Percentiles rank a stretch among this genome's conserved stretches.
phyloP scores from a whole-genome alignment of 2,888 invertebrate species.

The Gymnocheta viridis region DNA sequence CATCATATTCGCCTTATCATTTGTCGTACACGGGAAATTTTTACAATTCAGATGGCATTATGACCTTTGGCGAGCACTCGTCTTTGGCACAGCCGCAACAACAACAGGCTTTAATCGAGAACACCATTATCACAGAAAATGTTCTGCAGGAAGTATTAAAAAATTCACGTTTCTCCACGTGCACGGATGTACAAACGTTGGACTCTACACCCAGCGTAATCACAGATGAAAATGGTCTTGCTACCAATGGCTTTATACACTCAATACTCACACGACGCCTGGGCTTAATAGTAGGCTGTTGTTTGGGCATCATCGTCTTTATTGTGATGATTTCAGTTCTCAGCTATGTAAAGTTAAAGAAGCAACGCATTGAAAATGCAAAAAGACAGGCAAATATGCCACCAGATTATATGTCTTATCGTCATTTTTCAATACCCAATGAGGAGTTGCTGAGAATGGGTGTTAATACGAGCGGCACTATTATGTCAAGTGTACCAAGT shows the following conservation, averaged over 20 bases:
- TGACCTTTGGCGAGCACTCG: slow-evolving; percentile 68
- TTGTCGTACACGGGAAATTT: slow-evolving; percentile 61
- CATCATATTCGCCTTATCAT: slow-evolving; percentile 62
- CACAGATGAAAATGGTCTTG: slow-evolving; percentile 83
- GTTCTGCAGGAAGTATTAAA: slow-evolving; percentile 84
- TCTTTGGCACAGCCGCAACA: slow-evolving; percentile 72
- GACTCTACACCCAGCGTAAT: slow-evolving; percentile 86
- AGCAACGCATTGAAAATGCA: slow-evolving; percentile 87
- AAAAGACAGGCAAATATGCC: slow-evolving; percentile 88
- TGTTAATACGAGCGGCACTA: slow-evolving; percentile 68
- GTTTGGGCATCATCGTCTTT: slow-evolving; percentile 93
- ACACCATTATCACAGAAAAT: slow-evolving; percentile 85
- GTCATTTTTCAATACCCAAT: slow-evolving; percentile 88
- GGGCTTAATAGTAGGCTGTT: slow-evolving; percentile 92
- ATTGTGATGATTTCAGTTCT: slow-evolving; percentile 91
- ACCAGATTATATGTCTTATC: slow-evolving; percentile 91
- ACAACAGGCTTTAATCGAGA: slow-evolving; percentile 78
- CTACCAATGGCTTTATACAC: slow-evolving; percentile 87
- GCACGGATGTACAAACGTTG: slow-evolving; percentile 89
- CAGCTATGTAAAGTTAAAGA: slow-evolving; percentile 92
- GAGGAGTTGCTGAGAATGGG: slow-evolving; percentile 83
- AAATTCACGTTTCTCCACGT: slow-evolving; percentile 89
- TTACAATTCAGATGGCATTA: slow-evolving; percentile 64
- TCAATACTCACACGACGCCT: slow-evolving; percentile 91
- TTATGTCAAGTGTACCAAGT: slow-evolving; percentile 79